A percentile compares a stretch with the other conserved stretches of the same genome.
Conservation (phyloP, 2,113 vertebrate genomes). For the Garra rufa region DNA sequence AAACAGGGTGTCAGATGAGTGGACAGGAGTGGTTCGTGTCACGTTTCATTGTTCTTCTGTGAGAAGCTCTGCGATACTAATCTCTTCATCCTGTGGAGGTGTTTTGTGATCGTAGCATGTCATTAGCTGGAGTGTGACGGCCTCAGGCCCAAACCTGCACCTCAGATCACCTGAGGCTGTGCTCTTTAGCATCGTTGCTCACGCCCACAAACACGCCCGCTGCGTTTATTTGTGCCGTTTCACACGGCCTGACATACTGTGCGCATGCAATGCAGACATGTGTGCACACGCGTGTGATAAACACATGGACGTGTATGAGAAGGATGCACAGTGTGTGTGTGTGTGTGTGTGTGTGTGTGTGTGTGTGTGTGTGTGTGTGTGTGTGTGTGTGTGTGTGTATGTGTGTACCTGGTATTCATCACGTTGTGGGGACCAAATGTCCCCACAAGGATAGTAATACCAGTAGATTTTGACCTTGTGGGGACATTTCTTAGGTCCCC, state of each 20-base stretch:
- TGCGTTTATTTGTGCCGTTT: neutral
- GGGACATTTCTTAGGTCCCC: too few relatives aligned
- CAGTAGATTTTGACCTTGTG: too few relatives aligned
- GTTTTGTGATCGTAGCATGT: constrained; percentile 29
- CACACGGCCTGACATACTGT: neutral
- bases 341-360: constrained; percentile 20
- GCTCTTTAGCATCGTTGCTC: constrained; percentile 22
- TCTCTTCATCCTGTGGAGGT: constrained; percentile 31
- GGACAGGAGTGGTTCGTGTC: neutral
- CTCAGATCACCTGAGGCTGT: constrained; percentile 9
- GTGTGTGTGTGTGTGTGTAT: constrained; percentile 28
- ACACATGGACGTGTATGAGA: neutral
- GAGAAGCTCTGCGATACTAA: neutral
- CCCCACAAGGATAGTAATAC: too few relatives aligned
- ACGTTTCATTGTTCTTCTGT: constrained; percentile 16
- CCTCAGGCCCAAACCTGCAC: constrained; percentile 50
- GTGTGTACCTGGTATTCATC: neutral
- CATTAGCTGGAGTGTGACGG: constrained; percentile 40
- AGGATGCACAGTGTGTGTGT: neutral
- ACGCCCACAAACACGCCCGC: constrained; percentile 32
- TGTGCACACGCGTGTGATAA: neutral
- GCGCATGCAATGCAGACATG: neutral
- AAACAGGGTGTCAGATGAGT: neutral
- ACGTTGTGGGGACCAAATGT: too few relatives aligned
- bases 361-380: constrained; percentile 30